A percentile compares a stretch with the other conserved stretches of the same genome.
Evolutionary conservation across 1,140 invertebrate genomes (phyloP).

Genomic region (Brachionus sp.): DNA sequence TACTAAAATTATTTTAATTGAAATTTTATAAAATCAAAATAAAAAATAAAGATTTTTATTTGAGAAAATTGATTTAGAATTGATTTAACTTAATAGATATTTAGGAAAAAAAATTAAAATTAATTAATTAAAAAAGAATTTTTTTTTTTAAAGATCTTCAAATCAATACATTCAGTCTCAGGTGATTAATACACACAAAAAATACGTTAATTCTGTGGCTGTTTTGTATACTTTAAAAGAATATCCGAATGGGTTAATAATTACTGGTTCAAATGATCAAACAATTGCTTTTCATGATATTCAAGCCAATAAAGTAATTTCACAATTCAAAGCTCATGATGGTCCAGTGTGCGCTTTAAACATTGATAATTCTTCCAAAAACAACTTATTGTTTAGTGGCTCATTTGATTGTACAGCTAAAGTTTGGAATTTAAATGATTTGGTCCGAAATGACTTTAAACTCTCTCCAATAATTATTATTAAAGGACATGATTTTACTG

Average conservation of each 20-base stretch:
- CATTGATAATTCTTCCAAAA: not conserved
- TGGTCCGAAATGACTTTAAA: not conserved
- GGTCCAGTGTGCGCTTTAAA: not conserved
- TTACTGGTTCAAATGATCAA: constrained; percentile 44
- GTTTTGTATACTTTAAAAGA: not conserved
- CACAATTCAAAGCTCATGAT: constrained; percentile 27
- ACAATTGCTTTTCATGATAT: constrained; percentile 41
- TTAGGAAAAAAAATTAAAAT: no score
- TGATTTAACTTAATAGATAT: no score
- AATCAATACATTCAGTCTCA: constrained; percentile 39
- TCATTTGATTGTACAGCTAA: constrained; percentile 39
- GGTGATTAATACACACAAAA: constrained; percentile 4
- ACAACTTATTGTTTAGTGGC: constrained; percentile 21
- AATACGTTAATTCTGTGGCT: constrained; percentile 31
- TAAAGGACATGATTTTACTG: constrained; percentile 39
- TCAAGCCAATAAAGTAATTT: not conserved
- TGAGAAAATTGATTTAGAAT: no score
- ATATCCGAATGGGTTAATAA: constrained; percentile 37
- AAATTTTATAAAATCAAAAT: not conserved
- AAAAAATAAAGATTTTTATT: no score
- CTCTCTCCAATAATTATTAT: not conserved
- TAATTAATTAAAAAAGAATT: no score
- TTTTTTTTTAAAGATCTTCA: not conserved
- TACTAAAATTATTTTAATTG: not conserved
- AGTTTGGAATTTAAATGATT: constrained; percentile 42